phyloP scores from a whole-genome alignment of 2,888 invertebrate species.

The Drosophila mercatorum region DNA sequence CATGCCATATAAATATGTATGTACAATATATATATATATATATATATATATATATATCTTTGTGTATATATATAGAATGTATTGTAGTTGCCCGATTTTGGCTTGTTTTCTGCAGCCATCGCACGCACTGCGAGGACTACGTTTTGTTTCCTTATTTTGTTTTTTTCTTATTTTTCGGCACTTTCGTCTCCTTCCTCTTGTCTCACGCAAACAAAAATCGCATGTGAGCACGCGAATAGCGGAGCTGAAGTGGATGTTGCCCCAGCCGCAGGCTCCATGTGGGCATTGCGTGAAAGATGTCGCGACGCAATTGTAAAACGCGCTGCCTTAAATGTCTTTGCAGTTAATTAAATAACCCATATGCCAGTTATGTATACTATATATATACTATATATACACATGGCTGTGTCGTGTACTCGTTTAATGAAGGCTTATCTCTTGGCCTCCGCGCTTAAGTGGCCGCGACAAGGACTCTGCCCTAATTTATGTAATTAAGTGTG shows the following conservation, averaged over 20 bases:
- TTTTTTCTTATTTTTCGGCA: slow-evolving; percentile 47
- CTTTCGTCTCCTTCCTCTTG: slow-evolving; percentile 33
- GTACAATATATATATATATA: slow-evolving; percentile 36
- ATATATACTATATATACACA: not conserved
- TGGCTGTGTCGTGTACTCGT: slow-evolving; percentile 21
- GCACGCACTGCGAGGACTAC: slow-evolving; percentile 63
- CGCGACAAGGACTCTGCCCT: slow-evolving; percentile 40
- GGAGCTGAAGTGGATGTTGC: slow-evolving; percentile 55
- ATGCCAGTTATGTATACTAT: slow-evolving; percentile 25
- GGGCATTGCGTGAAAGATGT: slow-evolving; percentile 66
- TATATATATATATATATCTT: slow-evolving; percentile 37
- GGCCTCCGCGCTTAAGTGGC: slow-evolving; percentile 33
- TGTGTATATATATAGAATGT: slow-evolving; percentile 10
- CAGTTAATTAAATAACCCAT: slow-evolving; percentile 75
- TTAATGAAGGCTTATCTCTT: slow-evolving; percentile 50
- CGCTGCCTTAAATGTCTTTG: slow-evolving; percentile 74
- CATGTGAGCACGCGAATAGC: slow-evolving; percentile 80
- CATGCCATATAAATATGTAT: slow-evolving; percentile 56
- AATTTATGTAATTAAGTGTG: slow-evolving; percentile 65
- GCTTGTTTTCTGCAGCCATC: slow-evolving; percentile 26
- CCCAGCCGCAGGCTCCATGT: slow-evolving; percentile 6
- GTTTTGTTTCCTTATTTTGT: slow-evolving; percentile 24
- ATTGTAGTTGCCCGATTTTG: slow-evolving; percentile 29
- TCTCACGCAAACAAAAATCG: slow-evolving; percentile 81
- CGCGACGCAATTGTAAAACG: slow-evolving; percentile 70